Percentiles rank a stretch among this genome's conserved stretches.
Conservation (phyloP, 2,113 vertebrate genomes). For the Saccopteryx bilineata region DNA sequence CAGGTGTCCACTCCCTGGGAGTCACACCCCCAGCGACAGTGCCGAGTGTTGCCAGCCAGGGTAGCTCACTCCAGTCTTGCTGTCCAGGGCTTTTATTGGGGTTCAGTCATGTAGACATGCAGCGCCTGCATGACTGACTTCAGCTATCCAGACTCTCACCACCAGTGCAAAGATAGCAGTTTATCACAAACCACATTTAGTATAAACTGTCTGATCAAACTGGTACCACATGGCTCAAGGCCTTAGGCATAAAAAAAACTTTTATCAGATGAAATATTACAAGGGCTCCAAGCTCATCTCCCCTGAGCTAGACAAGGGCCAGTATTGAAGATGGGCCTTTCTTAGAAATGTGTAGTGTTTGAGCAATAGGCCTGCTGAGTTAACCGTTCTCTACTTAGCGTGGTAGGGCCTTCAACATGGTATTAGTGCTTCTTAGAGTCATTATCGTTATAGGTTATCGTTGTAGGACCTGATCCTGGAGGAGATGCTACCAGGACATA, state of each 20-base stretch:
- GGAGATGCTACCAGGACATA: neutral
- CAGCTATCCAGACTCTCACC: neutral
- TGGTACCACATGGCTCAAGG: neutral
- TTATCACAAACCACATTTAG: neutral
- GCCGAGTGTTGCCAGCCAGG: neutral
- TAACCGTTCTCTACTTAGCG: neutral
- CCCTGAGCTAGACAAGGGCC: neutral
- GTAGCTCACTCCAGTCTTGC: neutral
- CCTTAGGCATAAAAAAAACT: neutral
- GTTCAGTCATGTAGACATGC: fast-evolving
- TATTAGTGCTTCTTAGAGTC: neutral
- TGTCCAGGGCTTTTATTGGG: neutral
- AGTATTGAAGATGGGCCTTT: neutral
- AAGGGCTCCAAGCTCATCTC: neutral
- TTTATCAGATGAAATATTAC: neutral
- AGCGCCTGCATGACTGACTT: neutral
- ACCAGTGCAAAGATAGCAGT: neutral
- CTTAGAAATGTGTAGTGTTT: neutral
- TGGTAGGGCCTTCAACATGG: neutral
- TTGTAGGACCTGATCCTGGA: neutral
- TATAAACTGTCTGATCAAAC: neutral
- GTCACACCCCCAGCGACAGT: too few species aligned
- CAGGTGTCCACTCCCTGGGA: neutral
- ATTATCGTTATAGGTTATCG: neutral
- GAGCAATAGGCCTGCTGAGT: neutral